Evolutionary conservation across 2,113 vertebrate species (phyloP), one percentile per base, ranked within the genome.

Genomic region (Falcunculus frontatus): DNA sequence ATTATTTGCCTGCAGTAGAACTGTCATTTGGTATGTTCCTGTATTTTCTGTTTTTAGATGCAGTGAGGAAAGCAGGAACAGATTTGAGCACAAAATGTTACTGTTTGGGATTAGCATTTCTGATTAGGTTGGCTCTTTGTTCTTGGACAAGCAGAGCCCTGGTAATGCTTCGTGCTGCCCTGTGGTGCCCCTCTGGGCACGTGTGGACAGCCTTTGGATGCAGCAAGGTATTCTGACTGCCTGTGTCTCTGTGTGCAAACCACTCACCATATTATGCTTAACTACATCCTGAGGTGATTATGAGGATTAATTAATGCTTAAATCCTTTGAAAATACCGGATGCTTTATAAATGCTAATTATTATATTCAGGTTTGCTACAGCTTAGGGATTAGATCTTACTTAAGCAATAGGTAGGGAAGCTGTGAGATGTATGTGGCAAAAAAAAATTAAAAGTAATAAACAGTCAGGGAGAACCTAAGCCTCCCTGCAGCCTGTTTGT

Each of bases 261-360:
- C 85, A 90, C 69, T 90, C 77, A 64, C 73, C 26, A 3, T 81
- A 41, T 74, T 74, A 70, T 30, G 29, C 29, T 64, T 75, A 92
- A 93, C 47, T 90, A 81, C 79, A 78, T 90, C 79, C 92, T 77
- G 85, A 84, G 73, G 93, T 93, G 55, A 64, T 88, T 84, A n/a
- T 0, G 18, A 86, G 72, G 73, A 95, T 87, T 93, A 92, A 93
- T 89, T 93, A 90, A 84, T 46, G 49, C 64, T 84, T 84, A 44
- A 86, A 41, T 63, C 70, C 76, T 95, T 92, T 90, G 82, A 93
- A 90, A 83, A 81, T 67, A 92, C 68, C 1, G 4, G 86, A 84
- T 94, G 80, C 88, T 94, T 93, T 96, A 82, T 86, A 94, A 90
- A 84, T 90, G 83, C 50, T 93, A 95, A 96, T 95, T 96, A 96